These are phyloP conservation scores for Micoletzkya japonica DNA, from an alignment of 2,888 invertebrate genomes.

Conservation along the genomic window DNA sequence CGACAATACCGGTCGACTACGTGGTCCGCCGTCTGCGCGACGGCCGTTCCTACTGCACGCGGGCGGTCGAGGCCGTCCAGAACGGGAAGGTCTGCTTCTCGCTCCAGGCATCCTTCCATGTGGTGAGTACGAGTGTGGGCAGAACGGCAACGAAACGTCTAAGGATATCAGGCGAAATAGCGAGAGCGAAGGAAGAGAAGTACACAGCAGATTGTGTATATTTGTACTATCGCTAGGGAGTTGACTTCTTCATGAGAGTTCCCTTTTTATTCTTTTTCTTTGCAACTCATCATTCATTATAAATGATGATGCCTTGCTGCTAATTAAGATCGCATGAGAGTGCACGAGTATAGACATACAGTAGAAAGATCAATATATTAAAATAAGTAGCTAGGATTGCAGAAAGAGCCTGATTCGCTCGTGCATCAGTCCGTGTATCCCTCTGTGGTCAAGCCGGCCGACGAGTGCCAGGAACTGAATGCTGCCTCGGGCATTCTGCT, in stretches of 20 bases:
- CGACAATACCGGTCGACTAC: constrained; percentile 64
- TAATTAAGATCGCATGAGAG: too few relatives aligned
- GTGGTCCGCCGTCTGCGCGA: constrained; percentile 65
- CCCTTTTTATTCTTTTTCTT: too few relatives aligned
- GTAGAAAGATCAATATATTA: too few relatives aligned
- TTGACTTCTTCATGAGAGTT: neutral
- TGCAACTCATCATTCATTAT: too few relatives aligned
- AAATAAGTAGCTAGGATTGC: too few relatives aligned
- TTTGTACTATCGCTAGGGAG: neutral
- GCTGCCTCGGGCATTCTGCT: constrained; percentile 8
- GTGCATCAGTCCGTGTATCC: constrained; percentile 45
- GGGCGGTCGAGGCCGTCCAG: constrained; percentile 66
- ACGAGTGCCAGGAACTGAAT: constrained; percentile 20
- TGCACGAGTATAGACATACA: too few relatives aligned
- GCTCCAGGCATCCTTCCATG: constrained; percentile 55
- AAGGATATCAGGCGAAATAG: neutral
- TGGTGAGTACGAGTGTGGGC: constrained; percentile 31
- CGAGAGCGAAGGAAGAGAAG: neutral
- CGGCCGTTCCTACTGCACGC: constrained; percentile 59
- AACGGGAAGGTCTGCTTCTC: constrained; percentile 65
- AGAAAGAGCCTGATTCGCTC: constrained; percentile 40
- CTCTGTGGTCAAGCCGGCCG: constrained; percentile 41
- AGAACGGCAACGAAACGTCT: neutral
- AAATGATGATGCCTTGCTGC: too few relatives aligned
- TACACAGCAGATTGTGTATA: neutral